Conservation (phyloP, 1,140 invertebrate species). For the Vollenhovia emeryi region DNA sequence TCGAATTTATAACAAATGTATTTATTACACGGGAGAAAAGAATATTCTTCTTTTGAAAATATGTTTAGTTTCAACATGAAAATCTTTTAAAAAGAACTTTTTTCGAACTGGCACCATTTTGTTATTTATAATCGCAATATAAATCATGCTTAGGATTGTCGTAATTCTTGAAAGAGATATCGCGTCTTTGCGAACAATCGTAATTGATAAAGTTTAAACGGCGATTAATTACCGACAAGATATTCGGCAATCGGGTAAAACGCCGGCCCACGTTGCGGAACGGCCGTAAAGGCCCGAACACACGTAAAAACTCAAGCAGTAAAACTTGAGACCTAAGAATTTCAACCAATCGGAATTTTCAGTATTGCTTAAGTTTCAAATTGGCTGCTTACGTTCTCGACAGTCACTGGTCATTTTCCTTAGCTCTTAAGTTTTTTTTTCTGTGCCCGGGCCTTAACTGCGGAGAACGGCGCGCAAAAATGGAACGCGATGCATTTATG, state of each 20-base stretch:
- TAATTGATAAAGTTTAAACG: constrained; percentile 37
- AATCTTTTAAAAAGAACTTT: too few species aligned
- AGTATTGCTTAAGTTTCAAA: too few species aligned
- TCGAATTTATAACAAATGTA: background rate
- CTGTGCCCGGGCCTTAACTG: too few species aligned
- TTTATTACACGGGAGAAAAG: background rate
- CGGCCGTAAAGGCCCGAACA: too few species aligned
- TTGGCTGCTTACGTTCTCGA: too few species aligned
- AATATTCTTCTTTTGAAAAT: background rate
- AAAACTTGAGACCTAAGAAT: too few species aligned
- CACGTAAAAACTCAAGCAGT: too few species aligned
- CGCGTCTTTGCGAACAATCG: background rate
- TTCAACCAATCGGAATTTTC: too few species aligned
- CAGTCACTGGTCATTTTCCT: too few species aligned
- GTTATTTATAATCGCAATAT: constrained; percentile 12
- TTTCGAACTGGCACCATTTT: too few species aligned
- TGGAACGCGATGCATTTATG: background rate
- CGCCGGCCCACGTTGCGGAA: constrained; percentile 22
- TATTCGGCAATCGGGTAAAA: background rate
- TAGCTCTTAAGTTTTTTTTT: too few species aligned
- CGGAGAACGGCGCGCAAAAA: background rate
- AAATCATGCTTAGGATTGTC: background rate
- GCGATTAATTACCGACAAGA: constrained; percentile 22
- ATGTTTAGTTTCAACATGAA: too few species aligned
- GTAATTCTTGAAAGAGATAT: background rate